Percentiles rank a stretch among this genome's conserved stretches.
These are phyloP conservation scores for Chaetorhynchus papuensis DNA, from an alignment of 2,113 vertebrate species.

Conservation along the genomic window DNA sequence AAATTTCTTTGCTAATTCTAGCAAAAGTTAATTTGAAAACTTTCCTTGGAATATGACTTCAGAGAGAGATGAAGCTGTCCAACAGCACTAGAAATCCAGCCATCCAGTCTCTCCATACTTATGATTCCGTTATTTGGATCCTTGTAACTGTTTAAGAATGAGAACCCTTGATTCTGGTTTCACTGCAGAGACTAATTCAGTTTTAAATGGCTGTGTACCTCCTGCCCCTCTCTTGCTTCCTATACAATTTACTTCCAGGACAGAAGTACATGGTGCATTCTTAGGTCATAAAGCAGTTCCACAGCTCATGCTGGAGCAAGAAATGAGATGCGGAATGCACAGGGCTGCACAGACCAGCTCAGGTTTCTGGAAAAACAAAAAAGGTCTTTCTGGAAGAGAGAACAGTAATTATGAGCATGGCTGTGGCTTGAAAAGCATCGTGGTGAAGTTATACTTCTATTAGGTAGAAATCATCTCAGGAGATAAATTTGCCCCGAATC, in stretches of 20 bases:
- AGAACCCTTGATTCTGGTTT: neutral
- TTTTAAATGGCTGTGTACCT: neutral
- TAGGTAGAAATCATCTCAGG: neutral
- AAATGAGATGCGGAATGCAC: neutral
- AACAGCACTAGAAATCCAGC: neutral
- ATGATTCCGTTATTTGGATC: neutral
- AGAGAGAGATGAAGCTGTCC: neutral
- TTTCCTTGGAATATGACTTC: neutral
- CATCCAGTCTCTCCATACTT: neutral
- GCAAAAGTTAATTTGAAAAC: neutral
- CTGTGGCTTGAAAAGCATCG: neutral
- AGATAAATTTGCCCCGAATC: neutral
- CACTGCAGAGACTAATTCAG: neutral
- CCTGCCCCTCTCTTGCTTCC: neutral
- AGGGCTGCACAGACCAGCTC: neutral
- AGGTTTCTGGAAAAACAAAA: neutral
- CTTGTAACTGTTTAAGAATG: neutral
- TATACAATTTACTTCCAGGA: neutral
- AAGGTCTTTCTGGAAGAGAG: neutral
- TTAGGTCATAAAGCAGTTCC: neutral
- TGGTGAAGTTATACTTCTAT: neutral
- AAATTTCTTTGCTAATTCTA: neutral
- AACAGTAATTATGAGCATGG: neutral
- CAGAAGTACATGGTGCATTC: neutral
- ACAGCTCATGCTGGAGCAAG: neutral